phyloP scores from a whole-genome alignment of 1,140 invertebrate species.

The Cyclina sinensis region DNA sequence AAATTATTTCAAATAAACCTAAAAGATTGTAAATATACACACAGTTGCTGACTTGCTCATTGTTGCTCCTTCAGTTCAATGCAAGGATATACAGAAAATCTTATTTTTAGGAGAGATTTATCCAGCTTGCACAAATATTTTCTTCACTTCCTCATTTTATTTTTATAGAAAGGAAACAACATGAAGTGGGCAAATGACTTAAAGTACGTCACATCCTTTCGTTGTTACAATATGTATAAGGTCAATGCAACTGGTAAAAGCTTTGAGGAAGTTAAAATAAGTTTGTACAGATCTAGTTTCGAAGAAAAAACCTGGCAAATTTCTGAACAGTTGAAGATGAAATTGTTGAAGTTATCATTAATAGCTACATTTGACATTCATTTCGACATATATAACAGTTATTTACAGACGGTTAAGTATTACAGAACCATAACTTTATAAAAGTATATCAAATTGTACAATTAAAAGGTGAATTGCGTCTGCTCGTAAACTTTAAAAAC shows the following conservation, averaged over 20 bases:
- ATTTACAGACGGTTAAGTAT: too few species aligned
- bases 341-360: too few species aligned
- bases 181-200: neutral
- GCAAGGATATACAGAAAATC: neutral
- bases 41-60: constrained; percentile 27
- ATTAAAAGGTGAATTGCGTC: too few species aligned
- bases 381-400: too few species aligned
- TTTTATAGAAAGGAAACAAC: neutral
- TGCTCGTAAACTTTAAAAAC: neutral
- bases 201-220: constrained; percentile 44
- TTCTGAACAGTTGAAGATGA: too few species aligned
- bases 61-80: neutral
- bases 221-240: neutral
- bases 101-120: neutral
- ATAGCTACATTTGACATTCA: too few species aligned
- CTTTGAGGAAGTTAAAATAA: neutral
- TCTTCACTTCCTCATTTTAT: neutral
- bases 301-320: too few species aligned
- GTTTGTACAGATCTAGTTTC: too few species aligned
- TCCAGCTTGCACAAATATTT: constrained; percentile 5
- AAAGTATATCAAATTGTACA: too few species aligned
- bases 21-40: neutral
- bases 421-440: too few species aligned
- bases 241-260: neutral
- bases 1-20: too few species aligned